Conservation (phyloP, 2,797 vertebrate species). For the Pampus argenteus region DNA sequence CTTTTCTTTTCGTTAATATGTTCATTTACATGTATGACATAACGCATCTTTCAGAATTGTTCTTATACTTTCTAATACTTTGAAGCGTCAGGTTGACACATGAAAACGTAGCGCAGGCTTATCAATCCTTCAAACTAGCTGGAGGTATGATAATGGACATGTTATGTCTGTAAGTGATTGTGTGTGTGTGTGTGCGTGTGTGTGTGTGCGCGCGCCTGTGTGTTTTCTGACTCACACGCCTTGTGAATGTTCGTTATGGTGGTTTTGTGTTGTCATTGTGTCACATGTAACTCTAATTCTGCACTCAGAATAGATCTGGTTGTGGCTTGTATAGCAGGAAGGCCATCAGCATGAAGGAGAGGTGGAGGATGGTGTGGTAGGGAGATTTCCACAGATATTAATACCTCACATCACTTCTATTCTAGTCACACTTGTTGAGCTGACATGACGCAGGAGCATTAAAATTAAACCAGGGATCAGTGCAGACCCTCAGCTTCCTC, state of each 20-base stretch:
- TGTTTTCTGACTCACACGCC: not conserved
- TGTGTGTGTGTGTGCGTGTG: no score
- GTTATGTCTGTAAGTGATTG: not conserved
- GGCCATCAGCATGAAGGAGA: no score
- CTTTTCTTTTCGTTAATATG: not conserved
- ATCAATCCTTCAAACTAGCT: not conserved
- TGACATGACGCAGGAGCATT: conserved; percentile 25
- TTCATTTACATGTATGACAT: not conserved
- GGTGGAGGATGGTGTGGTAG: no score
- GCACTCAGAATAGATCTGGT: conserved; percentile 1
- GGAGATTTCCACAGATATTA: no score
- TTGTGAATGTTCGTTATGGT: not conserved
- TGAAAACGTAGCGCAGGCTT: not conserved
- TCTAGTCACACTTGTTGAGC: conserved; percentile 17
- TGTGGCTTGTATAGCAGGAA: no score
- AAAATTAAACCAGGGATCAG: conserved; percentile 31
- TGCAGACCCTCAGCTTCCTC: conserved; percentile 49
- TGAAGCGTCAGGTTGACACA: not conserved
- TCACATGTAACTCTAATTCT: not conserved
- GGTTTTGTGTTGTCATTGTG: not conserved
- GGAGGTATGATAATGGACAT: not conserved
- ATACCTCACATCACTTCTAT: not conserved
- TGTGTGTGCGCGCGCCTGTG: no score
- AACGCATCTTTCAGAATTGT: not conserved
- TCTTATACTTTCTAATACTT: conserved; percentile 53